Conservation (phyloP, 1,140 invertebrate genomes). For the Drosophila auraria region DNA sequence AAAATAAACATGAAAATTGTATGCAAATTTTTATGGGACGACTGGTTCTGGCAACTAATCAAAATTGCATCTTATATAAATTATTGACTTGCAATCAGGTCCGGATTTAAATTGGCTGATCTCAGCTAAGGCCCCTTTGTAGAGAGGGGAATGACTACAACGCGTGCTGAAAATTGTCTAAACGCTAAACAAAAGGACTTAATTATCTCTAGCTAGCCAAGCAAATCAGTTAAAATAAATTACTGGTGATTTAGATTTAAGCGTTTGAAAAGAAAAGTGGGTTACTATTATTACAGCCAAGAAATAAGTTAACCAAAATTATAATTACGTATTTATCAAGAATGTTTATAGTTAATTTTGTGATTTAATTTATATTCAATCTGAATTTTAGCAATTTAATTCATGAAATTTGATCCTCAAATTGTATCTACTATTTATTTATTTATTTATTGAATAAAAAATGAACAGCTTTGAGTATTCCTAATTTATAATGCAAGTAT, state of each 20-base stretch:
- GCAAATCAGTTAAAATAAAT: constrained; percentile 12
- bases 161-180: constrained; percentile 41
- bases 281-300: background rate
- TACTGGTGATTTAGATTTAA: constrained; percentile 2
- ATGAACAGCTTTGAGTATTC: background rate
- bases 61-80: constrained; percentile 52
- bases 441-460: background rate
- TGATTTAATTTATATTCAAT: background rate
- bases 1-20: constrained; percentile 46
- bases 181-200: background rate
- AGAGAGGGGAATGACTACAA: constrained; percentile 6
- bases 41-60: constrained; percentile 36
- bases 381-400: no score
- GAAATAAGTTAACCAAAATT: background rate
- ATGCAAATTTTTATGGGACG: constrained; percentile 63
- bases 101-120: constrained; percentile 56
- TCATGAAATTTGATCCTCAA: no score
- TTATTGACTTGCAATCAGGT: constrained; percentile 48
- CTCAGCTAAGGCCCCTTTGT: constrained; percentile 12
- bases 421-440: background rate
- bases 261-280: background rate
- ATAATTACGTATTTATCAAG: background rate
- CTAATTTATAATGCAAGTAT: no score
- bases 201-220: constrained; percentile 13
- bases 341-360: background rate